Conservation (phyloP, 2,797 vertebrate species). For the Sebastes trivittatus region DNA sequence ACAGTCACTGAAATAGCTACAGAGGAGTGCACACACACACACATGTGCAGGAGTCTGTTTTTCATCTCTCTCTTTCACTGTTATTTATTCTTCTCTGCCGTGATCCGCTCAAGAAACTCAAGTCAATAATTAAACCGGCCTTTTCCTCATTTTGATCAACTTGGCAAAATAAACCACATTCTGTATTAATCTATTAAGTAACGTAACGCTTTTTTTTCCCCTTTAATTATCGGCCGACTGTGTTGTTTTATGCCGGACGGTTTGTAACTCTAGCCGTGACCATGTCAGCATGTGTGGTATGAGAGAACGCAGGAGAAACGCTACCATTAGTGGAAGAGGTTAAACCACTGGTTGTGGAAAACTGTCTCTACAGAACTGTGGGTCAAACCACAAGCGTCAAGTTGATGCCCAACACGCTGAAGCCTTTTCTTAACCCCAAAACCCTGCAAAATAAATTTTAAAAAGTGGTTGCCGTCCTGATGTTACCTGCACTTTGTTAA, state of each 20-base stretch:
- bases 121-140: conserved; percentile 3
- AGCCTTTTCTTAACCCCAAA: conserved; percentile 8
- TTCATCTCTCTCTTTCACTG: not conserved
- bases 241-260: conserved; percentile 36
- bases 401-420: not conserved
- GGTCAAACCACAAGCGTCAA: conserved; percentile 55
- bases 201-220: not conserved
- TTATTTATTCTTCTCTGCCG: not conserved
- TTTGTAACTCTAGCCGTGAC: conserved; percentile 41
- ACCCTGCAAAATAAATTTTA: not conserved
- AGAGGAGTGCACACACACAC: not conserved
- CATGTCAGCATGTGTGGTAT: conserved; percentile 47
- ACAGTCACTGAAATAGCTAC: not conserved
- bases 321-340: conserved; percentile 46
- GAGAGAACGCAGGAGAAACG: conserved; percentile 35
- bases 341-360: conserved; percentile 52
- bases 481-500: not conserved
- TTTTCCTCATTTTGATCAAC: conserved; percentile 15
- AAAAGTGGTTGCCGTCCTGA: not conserved
- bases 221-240: not conserved
- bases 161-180: conserved; percentile 29
- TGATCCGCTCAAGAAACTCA: conserved; percentile 9
- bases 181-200: conserved; percentile 19
- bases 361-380: conserved; percentile 30
- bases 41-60: not conserved